Evolutionary conservation across 2,888 invertebrate genomes (phyloP), one percentile per base, ranked within the genome.

Genomic region (Drosophila ustulata): DNA sequence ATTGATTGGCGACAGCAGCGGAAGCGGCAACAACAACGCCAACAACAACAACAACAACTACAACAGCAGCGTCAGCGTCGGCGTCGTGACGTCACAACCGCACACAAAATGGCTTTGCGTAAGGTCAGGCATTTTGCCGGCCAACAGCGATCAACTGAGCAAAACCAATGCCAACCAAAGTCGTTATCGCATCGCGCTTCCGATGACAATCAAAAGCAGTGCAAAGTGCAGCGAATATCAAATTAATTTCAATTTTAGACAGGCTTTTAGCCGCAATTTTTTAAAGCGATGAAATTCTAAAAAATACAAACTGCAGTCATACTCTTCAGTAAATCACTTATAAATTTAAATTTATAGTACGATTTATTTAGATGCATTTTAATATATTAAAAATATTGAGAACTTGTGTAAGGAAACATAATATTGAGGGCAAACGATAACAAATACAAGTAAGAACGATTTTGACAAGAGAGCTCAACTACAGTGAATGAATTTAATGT

Each of bases 41-140:
- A 9, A 3, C 55, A 23, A n/a, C 66, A 3, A 9, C 52, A 25
- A 8, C 55, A 23, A 25, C 45, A 45, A 45, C 45, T 25, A 25
- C 7, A 45, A 11, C 62, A 26, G 9, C 55, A 9, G 9, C 53
- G 30, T 28, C 28, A 5, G 6, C 39, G 41, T 34, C 56, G 13
- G n/a, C 59, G 30, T 13, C 23, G 55, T 59, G n/a, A 45, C 57
- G 53, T 49, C 62, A 57, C 58, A 50, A 55, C 13, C 41, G 25
- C 47, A 66, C 75, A 80, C 75, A 80, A 78, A 82, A 82, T 86
- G 88, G 80, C 62, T 52, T 83, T 86, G 72, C 83, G 73, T 80
- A 75, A 88, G 86, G 82, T 85, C 83, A 73, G 59, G 79, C 73
- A 76, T 67, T 72, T 72, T 72, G 34, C 37, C n/a, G n/a, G n/a